Percentiles rank a stretch among this genome's conserved stretches.
Conservation (phyloP, 2,888 invertebrate species). For the Aporophyla lueneburgensis region DNA sequence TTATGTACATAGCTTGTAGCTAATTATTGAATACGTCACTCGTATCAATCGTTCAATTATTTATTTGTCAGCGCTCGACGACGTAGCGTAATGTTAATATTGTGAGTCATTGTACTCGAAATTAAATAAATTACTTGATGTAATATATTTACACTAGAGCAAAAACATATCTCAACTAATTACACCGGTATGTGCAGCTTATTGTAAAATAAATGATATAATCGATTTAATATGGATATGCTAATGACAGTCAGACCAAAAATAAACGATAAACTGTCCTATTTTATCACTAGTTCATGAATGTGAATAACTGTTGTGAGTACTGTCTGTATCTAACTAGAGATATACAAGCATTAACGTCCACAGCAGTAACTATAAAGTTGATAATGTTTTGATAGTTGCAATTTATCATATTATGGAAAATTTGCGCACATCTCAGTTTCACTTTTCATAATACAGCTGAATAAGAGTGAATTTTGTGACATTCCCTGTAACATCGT, state of each 20-base stretch:
- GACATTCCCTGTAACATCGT: neutral
- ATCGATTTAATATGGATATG: constrained; percentile 29
- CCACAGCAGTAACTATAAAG: constrained; percentile 6
- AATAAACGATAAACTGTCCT: constrained; percentile 19
- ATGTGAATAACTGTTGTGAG: constrained; percentile 8
- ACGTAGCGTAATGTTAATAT: constrained; percentile 60
- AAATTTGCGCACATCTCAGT: constrained; percentile 19
- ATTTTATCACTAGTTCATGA: constrained; percentile 18
- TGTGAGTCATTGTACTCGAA: constrained; percentile 75
- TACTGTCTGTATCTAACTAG: constrained; percentile 3
- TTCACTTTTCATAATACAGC: constrained; percentile 11
- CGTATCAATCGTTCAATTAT: constrained; percentile 64
- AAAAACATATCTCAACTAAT: constrained; percentile 17
- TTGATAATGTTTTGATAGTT: constrained; percentile 16
- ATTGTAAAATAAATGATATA: constrained; percentile 27
- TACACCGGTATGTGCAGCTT: constrained; percentile 17
- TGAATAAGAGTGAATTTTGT: constrained; percentile 17
- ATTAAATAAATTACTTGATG: constrained; percentile 63
- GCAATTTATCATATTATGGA: constrained; percentile 23
- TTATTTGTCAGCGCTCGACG: constrained; percentile 70
- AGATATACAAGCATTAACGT: constrained; percentile 11
- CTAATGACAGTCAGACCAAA: constrained; percentile 21
- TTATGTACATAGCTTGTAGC: constrained; percentile 61
- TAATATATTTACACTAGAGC: constrained; percentile 30
- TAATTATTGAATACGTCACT: constrained; percentile 72